Percentiles rank a stretch among this genome's conserved stretches.
Evolutionary conservation across 92 coral and sea anemone genomes (phyloP).

Genomic region (Actinostola sp.): DNA sequence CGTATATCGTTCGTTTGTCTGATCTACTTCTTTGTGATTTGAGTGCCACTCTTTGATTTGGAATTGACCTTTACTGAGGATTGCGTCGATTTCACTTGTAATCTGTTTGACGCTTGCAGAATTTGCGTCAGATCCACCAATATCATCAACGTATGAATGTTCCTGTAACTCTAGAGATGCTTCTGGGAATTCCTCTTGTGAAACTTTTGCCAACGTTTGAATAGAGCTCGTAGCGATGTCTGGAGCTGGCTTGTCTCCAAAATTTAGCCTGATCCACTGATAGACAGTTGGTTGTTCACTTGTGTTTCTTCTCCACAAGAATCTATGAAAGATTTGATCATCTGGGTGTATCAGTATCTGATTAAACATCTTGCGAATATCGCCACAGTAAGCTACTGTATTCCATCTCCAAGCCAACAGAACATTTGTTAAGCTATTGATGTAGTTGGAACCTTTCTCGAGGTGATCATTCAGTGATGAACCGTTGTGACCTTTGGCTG

Average conservation of each 20-base stretch:
- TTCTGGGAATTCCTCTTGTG: conserved; percentile 42
- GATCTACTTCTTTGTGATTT: conserved; percentile 36
- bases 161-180: conserved; percentile 40
- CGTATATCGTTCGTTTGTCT: conserved; percentile 32
- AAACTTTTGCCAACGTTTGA: conserved; percentile 33
- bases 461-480: conserved; percentile 53
- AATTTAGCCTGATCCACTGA: conserved; percentile 60
- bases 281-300: conserved; percentile 37
- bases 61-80: conserved; percentile 37
- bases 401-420: conserved; percentile 54
- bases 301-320: conserved; percentile 32
- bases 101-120: conserved; percentile 22
- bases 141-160: conserved; percentile 45
- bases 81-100: conserved; percentile 21
- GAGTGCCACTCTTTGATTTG: conserved; percentile 57
- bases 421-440: conserved; percentile 34
- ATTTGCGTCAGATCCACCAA: conserved; percentile 40
- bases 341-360: conserved; percentile 58
- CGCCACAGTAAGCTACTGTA: conserved; percentile 41
- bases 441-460: conserved; percentile 64
- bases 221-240: conserved; percentile 63
- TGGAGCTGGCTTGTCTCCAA: conserved; percentile 74
- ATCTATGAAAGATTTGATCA: conserved; percentile 67
- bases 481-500: conserved; percentile 46
- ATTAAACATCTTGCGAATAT: too few species aligned